Base-by-base conservation (phyloP, 2,797 vertebrate species). In the Lateolabrax maculatus region DNA sequence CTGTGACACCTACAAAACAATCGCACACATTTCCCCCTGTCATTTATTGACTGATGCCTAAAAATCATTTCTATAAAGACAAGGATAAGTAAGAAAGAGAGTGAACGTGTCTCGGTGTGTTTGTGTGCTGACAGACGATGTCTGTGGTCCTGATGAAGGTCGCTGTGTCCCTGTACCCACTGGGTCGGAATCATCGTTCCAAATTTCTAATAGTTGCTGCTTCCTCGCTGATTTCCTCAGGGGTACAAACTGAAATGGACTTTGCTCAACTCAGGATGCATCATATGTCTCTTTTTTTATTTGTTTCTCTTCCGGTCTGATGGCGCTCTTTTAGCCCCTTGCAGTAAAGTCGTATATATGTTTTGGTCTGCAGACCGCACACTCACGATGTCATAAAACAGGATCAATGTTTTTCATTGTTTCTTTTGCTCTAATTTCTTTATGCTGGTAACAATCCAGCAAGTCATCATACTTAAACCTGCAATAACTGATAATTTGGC, bases 151-250 rank as follows among this genome's bases (percentile, higher is more conserved):
- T 27, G 62, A 68, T 84, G 90, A 89, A 91, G 89, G 89, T 89
- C 65, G 44, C 34, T 4, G 49, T 53, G 82, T 87, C 86, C 81
- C 75, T 75, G 79, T 69, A 69, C 55, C 85, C 81, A 84, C 79
- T 77, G 84, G 85, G 62, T 76, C 0, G 66, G 84, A 91, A 86
- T 88, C 80, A 86, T 90, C 19, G 63, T 65, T 89, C 75, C 84
- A 88, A 83, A 84, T 89, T 83, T 91, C 81, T 83, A 84, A 83
- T 81, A 84, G 89, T 76, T 48, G 78, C 83, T 29, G 71, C 75
- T 62, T 81, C 85, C 80, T 58, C 0, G 4, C 63, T 91, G 88
- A 91, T 91, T 92, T 93, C 90, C 93, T 91, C 66, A 0, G 91
- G 86, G 92, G 79, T 57, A 41, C 55, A 43, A 85, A 85, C 81